phyloP scores from a whole-genome alignment of 64 coral and sea anemone species.

The Cladopsammia gracilis region DNA sequence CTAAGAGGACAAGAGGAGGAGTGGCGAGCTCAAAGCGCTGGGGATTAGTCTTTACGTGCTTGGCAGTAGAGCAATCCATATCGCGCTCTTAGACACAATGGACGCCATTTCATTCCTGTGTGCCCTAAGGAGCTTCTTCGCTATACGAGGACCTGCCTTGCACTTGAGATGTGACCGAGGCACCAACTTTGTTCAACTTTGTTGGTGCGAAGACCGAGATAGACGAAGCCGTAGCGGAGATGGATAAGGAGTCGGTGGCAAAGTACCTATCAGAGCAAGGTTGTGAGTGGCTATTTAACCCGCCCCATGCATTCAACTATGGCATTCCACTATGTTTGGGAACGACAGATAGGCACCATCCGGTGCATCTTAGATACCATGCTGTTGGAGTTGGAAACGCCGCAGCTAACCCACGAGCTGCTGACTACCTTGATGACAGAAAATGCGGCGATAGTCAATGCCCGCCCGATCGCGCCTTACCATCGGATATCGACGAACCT shows the following conservation, averaged over 20 bases:
- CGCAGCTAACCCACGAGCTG: slow-evolving; percentile 7
- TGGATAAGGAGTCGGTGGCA: too few relatives aligned
- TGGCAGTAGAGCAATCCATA: slow-evolving; percentile 61
- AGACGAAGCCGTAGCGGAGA: too few relatives aligned
- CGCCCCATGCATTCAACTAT: not conserved
- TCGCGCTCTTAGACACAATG: slow-evolving; percentile 59
- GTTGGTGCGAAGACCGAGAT: not conserved
- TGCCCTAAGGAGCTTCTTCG: not conserved
- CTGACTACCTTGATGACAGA: not conserved
- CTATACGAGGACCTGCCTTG: not conserved
- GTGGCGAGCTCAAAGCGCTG: slow-evolving; percentile 32
- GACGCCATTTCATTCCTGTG: not conserved
- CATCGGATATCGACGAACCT: not conserved
- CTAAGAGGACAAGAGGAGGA: slow-evolving; percentile 33
- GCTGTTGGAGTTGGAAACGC: not conserved
- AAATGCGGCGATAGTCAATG: not conserved
- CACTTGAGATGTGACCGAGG: not conserved
- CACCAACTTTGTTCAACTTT: too few relatives aligned
- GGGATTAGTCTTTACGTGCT: slow-evolving; percentile 64
- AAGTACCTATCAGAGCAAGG: too few relatives aligned
- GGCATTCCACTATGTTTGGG: not conserved
- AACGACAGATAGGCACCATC: not conserved
- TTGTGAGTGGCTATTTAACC: not conserved
- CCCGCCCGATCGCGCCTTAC: slow-evolving; percentile 5
- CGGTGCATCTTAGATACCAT: not conserved